phyloP scores from a whole-genome alignment of 2,888 invertebrate genomes.

The Zootermopsis nevadensis region DNA sequence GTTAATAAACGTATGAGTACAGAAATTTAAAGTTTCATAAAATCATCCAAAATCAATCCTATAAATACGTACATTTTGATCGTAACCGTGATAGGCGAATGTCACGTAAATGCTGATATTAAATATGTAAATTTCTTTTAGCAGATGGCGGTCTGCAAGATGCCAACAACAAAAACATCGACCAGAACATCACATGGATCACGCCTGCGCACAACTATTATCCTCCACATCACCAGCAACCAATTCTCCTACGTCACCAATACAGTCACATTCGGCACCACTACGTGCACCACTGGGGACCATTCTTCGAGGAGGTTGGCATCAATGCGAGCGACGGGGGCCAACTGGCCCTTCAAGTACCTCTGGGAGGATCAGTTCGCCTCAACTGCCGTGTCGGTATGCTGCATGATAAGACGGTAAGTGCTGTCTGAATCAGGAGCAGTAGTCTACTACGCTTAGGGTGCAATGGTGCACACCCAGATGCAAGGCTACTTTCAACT shows the following conservation, averaged over 20 bases:
- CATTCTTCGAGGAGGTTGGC: slow-evolving; percentile 73
- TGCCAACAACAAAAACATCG: background rate
- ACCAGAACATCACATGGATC: slow-evolving; percentile 36
- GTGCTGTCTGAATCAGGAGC: no score
- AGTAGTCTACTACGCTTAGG: no score
- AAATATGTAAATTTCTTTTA: background rate
- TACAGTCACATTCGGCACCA: slow-evolving; percentile 63
- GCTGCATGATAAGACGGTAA: slow-evolving; percentile 77
- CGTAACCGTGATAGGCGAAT: no score
- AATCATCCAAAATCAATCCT: no score
- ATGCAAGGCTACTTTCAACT: no score
- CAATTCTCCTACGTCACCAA: slow-evolving; percentile 19
- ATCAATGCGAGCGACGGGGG: slow-evolving; percentile 66
- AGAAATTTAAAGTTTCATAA: no score
- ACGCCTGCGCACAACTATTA: slow-evolving; percentile 33
- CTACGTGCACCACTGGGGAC: slow-evolving; percentile 78
- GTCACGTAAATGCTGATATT: no score
- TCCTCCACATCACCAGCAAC: slow-evolving; percentile 19
- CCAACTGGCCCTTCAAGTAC: slow-evolving; percentile 69
- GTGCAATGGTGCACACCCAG: no score
- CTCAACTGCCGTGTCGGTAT: slow-evolving; percentile 77
- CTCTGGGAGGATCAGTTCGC: slow-evolving; percentile 73
- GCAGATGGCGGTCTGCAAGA: slow-evolving; percentile 38
- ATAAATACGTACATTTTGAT: no score
- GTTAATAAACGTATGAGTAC: no score